Conservation (phyloP, 2,797 vertebrate species). For the Nasua narica region DNA sequence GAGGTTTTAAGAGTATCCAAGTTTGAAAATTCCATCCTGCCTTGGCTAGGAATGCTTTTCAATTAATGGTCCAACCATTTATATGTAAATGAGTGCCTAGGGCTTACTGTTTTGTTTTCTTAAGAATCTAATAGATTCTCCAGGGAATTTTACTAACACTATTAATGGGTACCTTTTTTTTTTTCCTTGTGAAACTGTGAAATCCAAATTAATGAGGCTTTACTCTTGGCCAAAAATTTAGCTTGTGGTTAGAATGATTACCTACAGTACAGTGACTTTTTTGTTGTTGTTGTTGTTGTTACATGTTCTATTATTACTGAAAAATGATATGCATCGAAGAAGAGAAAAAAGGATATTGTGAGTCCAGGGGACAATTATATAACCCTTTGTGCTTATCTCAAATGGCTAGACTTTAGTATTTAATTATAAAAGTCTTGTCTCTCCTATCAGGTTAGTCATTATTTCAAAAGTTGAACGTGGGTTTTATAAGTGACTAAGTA, state of each 20-base stretch:
- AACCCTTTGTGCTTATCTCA: slow-evolving; percentile 73
- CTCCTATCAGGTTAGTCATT: slow-evolving; percentile 58
- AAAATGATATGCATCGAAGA: slow-evolving; percentile 24
- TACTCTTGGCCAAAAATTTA: background rate
- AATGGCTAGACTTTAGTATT: slow-evolving; percentile 67
- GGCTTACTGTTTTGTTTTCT: slow-evolving; percentile 45
- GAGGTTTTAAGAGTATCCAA: background rate
- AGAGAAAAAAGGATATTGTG: slow-evolving; percentile 63
- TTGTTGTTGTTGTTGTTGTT: background rate
- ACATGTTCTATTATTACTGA: slow-evolving; percentile 36
- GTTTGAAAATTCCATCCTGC: background rate
- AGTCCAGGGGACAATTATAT: slow-evolving; percentile 67
- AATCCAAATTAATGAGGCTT: slow-evolving; percentile 35
- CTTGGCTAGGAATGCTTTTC: background rate
- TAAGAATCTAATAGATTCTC: slow-evolving; percentile 29
- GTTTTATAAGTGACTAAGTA: slow-evolving; percentile 70
- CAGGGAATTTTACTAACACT: slow-evolving; percentile 34
- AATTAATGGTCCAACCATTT: background rate
- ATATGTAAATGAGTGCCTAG: background rate
- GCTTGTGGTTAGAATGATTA: slow-evolving; percentile 36
- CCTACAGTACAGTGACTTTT: slow-evolving; percentile 5
- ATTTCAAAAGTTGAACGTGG: slow-evolving; percentile 57
- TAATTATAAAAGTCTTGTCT: slow-evolving; percentile 68
- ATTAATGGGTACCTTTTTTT: slow-evolving; percentile 36
- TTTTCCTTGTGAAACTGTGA: slow-evolving; percentile 19